Percentiles rank a stretch among this genome's conserved stretches.
These are phyloP conservation scores for Dromius quadrimaculatus DNA, from an alignment of 2,888 invertebrate genomes.

Conservation along the genomic window DNA sequence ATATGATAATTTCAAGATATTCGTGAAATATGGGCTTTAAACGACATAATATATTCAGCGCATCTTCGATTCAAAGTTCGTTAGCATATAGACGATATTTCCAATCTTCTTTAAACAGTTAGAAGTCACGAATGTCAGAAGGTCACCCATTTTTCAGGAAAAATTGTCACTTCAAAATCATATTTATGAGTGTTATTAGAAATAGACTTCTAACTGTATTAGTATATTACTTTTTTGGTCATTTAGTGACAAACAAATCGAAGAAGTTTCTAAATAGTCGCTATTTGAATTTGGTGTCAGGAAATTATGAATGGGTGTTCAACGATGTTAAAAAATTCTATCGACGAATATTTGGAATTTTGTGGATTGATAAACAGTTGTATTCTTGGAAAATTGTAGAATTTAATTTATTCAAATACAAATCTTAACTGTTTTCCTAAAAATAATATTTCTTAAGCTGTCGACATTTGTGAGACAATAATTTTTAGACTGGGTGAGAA, in stretches of 20 bases:
- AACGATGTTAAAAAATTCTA: constrained; percentile 34
- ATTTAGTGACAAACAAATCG: background rate
- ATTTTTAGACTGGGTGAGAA: too few relatives aligned
- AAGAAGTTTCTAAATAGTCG: background rate
- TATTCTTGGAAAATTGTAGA: constrained; percentile 22
- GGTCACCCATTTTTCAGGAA: constrained; percentile 47
- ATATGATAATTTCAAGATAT: too few relatives aligned
- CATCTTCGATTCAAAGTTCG: too few relatives aligned
- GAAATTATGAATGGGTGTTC: constrained; percentile 34
- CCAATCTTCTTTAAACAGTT: constrained; percentile 38
- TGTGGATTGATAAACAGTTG: constrained; percentile 31
- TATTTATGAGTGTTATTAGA: constrained; percentile 49
- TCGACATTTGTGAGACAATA: too few relatives aligned
- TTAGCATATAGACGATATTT: constrained; percentile 34
- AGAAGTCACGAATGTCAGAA: constrained; percentile 44
- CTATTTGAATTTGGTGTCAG: too few relatives aligned
- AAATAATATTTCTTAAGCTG: too few relatives aligned
- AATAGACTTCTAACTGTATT: background rate
- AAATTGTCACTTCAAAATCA: constrained; percentile 40
- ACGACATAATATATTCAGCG: too few relatives aligned
- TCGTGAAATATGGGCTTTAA: too few relatives aligned
- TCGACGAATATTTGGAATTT: constrained; percentile 37
- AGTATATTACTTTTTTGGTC: background rate
- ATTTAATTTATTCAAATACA: too few relatives aligned
- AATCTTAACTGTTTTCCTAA: too few relatives aligned